phyloP scores from a whole-genome alignment of 2,797 vertebrate species.

The Sebastes kiyomatsui region DNA sequence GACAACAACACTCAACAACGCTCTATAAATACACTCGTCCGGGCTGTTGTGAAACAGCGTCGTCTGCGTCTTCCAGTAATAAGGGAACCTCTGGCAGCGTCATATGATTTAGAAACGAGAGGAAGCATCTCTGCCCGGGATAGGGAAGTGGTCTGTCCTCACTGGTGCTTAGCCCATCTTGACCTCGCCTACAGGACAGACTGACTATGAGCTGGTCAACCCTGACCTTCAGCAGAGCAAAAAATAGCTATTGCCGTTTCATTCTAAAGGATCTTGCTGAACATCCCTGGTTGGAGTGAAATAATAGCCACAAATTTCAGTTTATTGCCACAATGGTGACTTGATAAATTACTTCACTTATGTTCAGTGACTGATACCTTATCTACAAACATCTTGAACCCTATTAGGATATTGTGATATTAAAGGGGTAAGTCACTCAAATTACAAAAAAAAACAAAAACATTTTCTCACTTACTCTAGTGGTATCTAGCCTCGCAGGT shows the following conservation, averaged over 20 bases:
- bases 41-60: slow-evolving; percentile 28
- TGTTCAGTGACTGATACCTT: not conserved
- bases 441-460: not conserved
- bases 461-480: not conserved
- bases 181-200: not conserved
- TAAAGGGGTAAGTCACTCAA: not conserved
- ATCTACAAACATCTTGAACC: not conserved
- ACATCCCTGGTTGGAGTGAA: not conserved
- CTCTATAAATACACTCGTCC: slow-evolving; percentile 9
- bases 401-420: not conserved
- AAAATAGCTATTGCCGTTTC: not conserved
- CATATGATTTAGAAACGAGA: slow-evolving; percentile 41
- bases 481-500: not conserved
- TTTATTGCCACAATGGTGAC: not conserved
- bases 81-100: slow-evolving; percentile 40
- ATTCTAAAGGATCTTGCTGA: not conserved
- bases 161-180: not conserved
- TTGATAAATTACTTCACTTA: too few relatives aligned
- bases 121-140: slow-evolving; percentile 33
- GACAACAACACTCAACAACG: not conserved
- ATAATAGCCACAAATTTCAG: not conserved
- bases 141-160: slow-evolving; percentile 23
- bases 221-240: not conserved
- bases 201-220: not conserved
- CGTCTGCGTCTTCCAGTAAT: slow-evolving; percentile 13